Conservation (phyloP, 1,140 invertebrate genomes). For the Pachyrhynchus sulphureomaculatus region DNA sequence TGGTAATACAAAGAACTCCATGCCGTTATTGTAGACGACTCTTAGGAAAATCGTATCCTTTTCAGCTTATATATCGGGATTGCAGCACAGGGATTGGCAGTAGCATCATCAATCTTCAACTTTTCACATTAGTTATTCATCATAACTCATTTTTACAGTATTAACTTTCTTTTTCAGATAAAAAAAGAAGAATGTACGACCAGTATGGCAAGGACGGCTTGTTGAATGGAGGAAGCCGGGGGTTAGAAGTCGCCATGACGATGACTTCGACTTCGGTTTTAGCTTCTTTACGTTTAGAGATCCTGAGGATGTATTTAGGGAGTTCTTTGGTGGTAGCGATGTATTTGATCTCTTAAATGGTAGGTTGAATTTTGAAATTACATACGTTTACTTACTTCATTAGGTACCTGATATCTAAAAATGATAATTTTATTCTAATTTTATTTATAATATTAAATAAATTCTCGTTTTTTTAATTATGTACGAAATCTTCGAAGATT, state of each 20-base stretch:
- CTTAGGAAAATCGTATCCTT: too few relatives aligned
- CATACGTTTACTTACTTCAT: too few relatives aligned
- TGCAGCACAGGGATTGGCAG: not conserved
- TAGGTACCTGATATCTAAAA: too few relatives aligned
- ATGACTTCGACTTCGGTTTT: conserved; percentile 67
- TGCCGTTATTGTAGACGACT: too few relatives aligned
- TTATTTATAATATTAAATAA: too few relatives aligned
- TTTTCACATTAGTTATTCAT: conserved; percentile 12
- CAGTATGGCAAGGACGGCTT: conserved; percentile 93
- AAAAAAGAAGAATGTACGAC: conserved; percentile 87
- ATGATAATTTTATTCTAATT: too few relatives aligned
- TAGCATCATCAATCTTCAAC: not conserved
- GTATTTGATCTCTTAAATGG: conserved; percentile 75
- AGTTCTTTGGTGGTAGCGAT: conserved; percentile 78
- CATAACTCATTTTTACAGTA: not conserved
- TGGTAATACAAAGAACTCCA: too few relatives aligned
- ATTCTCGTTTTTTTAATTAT: too few relatives aligned
- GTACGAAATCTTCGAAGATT: too few relatives aligned
- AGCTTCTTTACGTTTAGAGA: conserved; percentile 91
- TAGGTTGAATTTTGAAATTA: too few relatives aligned
- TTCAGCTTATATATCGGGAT: conserved; percentile 1
- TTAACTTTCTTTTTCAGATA: conserved; percentile 60
- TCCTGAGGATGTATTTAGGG: conserved; percentile 95
- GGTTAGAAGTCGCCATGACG: conserved; percentile 61
- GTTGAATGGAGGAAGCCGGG: conserved; percentile 53